Evolutionary conservation across 2,888 invertebrate species (phyloP).

Genomic region (Brachypalpus laphriformis): DNA sequence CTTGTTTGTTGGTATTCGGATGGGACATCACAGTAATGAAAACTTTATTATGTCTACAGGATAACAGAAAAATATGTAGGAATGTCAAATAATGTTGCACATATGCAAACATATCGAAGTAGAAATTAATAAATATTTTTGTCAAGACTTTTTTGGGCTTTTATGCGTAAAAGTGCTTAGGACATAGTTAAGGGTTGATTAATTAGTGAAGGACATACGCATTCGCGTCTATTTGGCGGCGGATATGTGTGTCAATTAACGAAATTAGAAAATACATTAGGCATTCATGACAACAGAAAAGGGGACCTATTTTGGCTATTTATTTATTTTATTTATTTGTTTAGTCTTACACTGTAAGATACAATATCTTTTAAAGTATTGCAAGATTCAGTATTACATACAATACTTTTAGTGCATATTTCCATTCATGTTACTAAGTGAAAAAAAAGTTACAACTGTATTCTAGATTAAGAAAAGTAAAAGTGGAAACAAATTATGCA

Average conservation of each 20-base stretch:
- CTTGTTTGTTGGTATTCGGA: conserved; percentile 27
- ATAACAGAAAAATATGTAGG: conserved; percentile 8
- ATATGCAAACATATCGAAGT: conserved; percentile 7
- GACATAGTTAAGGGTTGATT: conserved; percentile 31
- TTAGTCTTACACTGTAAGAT: too few relatives aligned
- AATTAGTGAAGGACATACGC: background rate
- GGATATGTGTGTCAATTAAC: conserved; percentile 40
- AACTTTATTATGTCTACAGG: conserved; percentile 16
- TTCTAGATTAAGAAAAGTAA: too few relatives aligned
- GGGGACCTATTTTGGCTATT: too few relatives aligned
- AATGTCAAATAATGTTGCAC: conserved; percentile 15
- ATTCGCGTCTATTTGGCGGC: conserved; percentile 27
- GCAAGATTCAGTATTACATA: too few relatives aligned
- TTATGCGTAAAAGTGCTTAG: conserved; percentile 1
- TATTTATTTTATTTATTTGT: too few relatives aligned
- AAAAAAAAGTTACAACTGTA: too few relatives aligned
- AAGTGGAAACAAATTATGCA: too few relatives aligned
- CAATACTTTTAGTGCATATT: too few relatives aligned
- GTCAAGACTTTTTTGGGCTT: background rate
- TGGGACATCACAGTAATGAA: conserved; percentile 7
- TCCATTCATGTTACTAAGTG: too few relatives aligned
- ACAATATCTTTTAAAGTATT: too few relatives aligned
- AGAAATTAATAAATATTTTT: conserved; percentile 28
- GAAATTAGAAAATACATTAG: conserved; percentile 39
- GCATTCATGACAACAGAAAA: background rate